Evolutionary conservation across 2,113 vertebrate genomes (phyloP).

Genomic region (Ailurus styani): DNA sequence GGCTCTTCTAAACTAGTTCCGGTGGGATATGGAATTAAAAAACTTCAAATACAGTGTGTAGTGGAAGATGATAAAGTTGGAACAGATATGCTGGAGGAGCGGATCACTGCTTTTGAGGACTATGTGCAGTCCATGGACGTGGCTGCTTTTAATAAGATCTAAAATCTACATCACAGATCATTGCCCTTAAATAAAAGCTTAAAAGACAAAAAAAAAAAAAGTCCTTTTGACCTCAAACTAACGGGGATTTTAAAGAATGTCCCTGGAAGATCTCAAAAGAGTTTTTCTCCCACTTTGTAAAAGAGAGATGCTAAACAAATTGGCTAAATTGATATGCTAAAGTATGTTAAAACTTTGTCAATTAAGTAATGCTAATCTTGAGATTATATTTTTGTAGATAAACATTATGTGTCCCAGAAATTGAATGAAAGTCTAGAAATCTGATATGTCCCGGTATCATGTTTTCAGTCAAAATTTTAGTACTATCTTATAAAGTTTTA

Average conservation of each 20-base stretch:
- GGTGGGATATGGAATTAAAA: conserved; percentile 91
- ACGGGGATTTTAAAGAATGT: background rate
- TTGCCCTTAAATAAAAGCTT: background rate
- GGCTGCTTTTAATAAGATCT: background rate
- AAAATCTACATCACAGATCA: background rate
- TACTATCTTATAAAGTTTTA: background rate
- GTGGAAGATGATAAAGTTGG: conserved; percentile 91
- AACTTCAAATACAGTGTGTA: conserved; percentile 90
- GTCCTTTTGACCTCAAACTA: background rate
- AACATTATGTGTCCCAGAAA: background rate
- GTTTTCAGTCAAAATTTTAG: background rate
- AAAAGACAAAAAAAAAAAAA: background rate
- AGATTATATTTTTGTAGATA: background rate
- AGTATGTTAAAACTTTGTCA: background rate
- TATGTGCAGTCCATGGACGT: background rate
- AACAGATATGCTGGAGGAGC: conserved; percentile 83
- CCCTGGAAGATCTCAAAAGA: background rate
- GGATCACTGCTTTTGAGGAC: background rate
- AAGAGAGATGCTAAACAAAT: background rate
- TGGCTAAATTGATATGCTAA: background rate
- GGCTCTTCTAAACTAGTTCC: conserved; percentile 89
- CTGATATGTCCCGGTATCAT: background rate
- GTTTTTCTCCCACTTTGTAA: background rate
- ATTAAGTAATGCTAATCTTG: background rate
- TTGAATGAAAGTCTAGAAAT: background rate